Evolutionary conservation across 2,888 invertebrate species (phyloP).

Genomic region (Blastobasis lacticolella): DNA sequence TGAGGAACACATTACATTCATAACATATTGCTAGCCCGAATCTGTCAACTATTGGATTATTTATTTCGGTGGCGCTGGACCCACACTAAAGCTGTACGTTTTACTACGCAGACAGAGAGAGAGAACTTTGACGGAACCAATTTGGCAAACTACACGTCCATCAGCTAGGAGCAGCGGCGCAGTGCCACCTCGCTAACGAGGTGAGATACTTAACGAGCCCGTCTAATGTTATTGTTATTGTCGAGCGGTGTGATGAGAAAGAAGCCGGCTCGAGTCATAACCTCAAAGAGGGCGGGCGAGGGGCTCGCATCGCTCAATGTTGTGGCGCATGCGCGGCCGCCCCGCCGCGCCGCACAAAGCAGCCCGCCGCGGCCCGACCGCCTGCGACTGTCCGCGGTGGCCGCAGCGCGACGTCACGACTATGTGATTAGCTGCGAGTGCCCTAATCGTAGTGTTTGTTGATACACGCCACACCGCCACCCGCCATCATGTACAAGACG

Average conservation of each 20-base stretch:
- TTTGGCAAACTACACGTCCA: not conserved
- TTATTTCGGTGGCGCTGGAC: conserved; percentile 21
- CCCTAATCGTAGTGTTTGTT: conserved; percentile 48
- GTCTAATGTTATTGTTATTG: conserved; percentile 58
- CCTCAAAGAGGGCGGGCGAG: conserved; percentile 58
- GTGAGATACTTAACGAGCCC: conserved; percentile 29
- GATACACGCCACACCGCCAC: conserved; percentile 38
- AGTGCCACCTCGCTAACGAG: conserved; percentile 17
- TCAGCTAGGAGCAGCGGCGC: too few species aligned
- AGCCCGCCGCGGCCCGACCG: conserved; percentile 21
- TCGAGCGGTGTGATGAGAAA: conserved; percentile 36
- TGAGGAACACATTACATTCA: conserved; percentile 6
- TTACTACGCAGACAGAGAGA: too few species aligned
- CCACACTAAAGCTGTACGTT: conserved; percentile 25
- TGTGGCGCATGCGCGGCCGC: conserved; percentile 55
- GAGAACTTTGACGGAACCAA: too few species aligned
- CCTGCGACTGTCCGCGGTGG: conserved; percentile 22
- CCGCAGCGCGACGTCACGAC: conserved; percentile 31
- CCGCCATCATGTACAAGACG: conserved; percentile 80
- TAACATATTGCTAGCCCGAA: conserved; percentile 25
- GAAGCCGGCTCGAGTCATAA: conserved; percentile 61
- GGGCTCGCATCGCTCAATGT: conserved; percentile 67
- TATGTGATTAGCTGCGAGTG: conserved; percentile 51
- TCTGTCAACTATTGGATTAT: conserved; percentile 20
- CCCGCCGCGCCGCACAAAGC: conserved; percentile 53